Evolutionary conservation across 2,113 vertebrate species (phyloP).

Genomic region (Gasterosteus nipponicus): DNA sequence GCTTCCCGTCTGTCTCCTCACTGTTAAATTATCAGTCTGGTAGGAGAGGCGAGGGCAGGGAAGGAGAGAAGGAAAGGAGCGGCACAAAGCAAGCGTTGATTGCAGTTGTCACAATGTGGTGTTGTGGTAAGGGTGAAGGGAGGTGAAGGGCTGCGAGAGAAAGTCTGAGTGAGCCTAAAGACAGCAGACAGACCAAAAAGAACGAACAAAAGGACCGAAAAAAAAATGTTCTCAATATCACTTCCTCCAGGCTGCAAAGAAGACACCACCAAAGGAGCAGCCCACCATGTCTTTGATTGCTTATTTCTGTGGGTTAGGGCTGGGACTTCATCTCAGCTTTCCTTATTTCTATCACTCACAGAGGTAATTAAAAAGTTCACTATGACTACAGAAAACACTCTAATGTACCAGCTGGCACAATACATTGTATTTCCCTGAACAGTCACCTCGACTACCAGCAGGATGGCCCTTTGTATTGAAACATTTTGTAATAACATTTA

Average conservation of each 20-base stretch:
- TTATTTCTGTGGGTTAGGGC: not conserved
- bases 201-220: not conserved
- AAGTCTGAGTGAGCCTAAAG: not conserved
- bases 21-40: slow-evolving; percentile 44
- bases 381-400: not conserved
- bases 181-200: not conserved
- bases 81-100: slow-evolving; percentile 20
- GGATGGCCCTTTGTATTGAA: not conserved
- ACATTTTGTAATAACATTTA: not conserved
- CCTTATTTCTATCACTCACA: not conserved
- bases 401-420: not conserved
- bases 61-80: not conserved
- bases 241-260: slow-evolving; percentile 13
- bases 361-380: not conserved
- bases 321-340: not conserved
- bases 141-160: not conserved
- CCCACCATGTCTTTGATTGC: not conserved
- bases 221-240: not conserved
- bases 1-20: slow-evolving; percentile 11
- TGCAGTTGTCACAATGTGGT: slow-evolving; percentile 40
- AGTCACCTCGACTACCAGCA: not conserved
- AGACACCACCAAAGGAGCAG: not conserved
- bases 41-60: slow-evolving; percentile 5
- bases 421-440: not conserved
- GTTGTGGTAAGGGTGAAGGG: not conserved